These are phyloP conservation scores for Isoperla grammatica DNA, from an alignment of 2,888 invertebrate genomes.

Conservation along the genomic window DNA sequence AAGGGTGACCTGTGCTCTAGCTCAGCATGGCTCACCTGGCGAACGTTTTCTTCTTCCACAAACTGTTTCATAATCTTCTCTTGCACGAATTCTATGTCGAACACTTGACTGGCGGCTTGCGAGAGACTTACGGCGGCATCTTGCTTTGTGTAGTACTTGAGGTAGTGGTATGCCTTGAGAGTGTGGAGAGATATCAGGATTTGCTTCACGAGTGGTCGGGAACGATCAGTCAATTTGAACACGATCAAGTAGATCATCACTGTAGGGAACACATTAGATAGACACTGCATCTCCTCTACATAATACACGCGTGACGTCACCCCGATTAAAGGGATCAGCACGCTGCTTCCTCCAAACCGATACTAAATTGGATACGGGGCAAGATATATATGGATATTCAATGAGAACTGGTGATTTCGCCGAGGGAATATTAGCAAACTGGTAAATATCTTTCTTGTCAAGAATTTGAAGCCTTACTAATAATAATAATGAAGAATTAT, in stretches of 20 bases:
- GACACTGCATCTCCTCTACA: not conserved
- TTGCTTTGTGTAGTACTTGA: not conserved
- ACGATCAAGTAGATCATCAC: conserved; percentile 7
- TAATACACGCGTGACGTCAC: too few relatives aligned
- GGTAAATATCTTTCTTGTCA: too few relatives aligned
- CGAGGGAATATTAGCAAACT: too few relatives aligned
- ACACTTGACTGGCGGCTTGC: not conserved
- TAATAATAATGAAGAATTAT: too few relatives aligned
- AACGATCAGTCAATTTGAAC: not conserved
- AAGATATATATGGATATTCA: too few relatives aligned
- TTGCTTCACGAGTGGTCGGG: not conserved
- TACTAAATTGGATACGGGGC: too few relatives aligned
- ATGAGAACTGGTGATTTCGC: too few relatives aligned
- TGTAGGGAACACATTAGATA: not conserved
- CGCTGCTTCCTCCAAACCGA: too few relatives aligned
- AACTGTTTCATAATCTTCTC: not conserved
- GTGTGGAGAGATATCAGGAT: not conserved
- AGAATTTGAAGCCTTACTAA: too few relatives aligned
- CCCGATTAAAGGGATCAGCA: too few relatives aligned
- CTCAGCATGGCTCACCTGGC: not conserved
- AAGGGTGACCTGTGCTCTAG: too few relatives aligned
- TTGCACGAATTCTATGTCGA: not conserved
- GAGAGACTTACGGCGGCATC: not conserved
- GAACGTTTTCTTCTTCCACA: not conserved
- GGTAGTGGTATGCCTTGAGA: not conserved